Conservation (phyloP, 2,888 invertebrate genomes). For the Hyppa rectilinea region DNA sequence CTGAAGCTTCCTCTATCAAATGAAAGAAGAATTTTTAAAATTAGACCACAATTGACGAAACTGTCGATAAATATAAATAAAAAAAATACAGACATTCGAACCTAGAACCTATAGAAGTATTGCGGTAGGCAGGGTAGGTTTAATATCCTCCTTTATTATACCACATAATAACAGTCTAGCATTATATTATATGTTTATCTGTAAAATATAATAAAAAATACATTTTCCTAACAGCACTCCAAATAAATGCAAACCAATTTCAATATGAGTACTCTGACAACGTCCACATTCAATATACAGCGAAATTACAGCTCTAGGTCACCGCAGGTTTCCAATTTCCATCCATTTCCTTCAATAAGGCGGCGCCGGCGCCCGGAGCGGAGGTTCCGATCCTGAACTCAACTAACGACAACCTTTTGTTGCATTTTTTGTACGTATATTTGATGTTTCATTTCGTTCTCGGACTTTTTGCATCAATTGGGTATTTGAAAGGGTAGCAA, state of each 20-base stretch:
- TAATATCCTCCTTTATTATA: too few relatives aligned
- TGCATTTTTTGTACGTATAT: constrained; percentile 54
- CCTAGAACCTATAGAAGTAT: too few relatives aligned
- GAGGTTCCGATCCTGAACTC: constrained; percentile 28
- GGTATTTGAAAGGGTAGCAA: too few relatives aligned
- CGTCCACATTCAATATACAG: neutral
- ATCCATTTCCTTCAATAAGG: constrained; percentile 50
- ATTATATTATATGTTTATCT: neutral
- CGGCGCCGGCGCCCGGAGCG: neutral
- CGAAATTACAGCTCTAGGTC: constrained; percentile 12
- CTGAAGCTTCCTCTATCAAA: too few relatives aligned
- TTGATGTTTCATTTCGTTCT: constrained; percentile 24
- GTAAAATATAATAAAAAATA: neutral
- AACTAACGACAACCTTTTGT: constrained; percentile 54
- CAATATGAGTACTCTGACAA: neutral
- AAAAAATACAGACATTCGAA: too few relatives aligned
- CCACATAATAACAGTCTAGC: too few relatives aligned
- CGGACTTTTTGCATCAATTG: constrained; percentile 5
- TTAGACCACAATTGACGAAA: too few relatives aligned
- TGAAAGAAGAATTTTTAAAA: too few relatives aligned
- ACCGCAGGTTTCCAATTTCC: constrained; percentile 49
- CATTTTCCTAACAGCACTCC: neutral
- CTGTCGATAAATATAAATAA: too few relatives aligned
- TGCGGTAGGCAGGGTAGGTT: neutral
- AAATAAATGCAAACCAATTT: constrained; percentile 3